Conservation (phyloP, 2,113 vertebrate genomes). For the Pithys albifrons region DNA sequence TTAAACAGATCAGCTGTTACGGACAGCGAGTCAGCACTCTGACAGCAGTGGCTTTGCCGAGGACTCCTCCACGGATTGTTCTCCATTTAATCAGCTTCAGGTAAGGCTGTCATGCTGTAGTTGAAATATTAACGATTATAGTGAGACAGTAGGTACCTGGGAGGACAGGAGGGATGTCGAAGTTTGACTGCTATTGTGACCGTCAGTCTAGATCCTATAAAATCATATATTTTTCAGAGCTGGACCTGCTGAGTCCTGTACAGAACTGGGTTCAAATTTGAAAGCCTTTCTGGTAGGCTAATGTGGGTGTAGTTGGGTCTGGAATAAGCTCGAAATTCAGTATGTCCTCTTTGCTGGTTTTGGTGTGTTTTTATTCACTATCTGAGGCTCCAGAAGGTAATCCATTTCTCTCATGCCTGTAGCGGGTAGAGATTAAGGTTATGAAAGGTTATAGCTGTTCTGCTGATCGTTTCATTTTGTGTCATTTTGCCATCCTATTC, state of each 20-base stretch:
- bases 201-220: neutral
- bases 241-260: neutral
- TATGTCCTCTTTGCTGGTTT: neutral
- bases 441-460: neutral
- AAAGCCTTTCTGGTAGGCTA: neutral
- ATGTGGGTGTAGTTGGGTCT: neutral
- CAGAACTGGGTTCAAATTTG: neutral
- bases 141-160: neutral
- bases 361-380: neutral
- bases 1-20: slow-evolving; percentile 79
- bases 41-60: slow-evolving; percentile 98
- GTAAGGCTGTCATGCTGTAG: slow-evolving; percentile 60
- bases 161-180: neutral
- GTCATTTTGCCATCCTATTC: neutral
- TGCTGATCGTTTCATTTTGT: neutral
- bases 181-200: neutral
- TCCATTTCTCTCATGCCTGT: neutral
- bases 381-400: neutral
- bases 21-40: slow-evolving; percentile 91
- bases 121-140: neutral
- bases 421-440: neutral
- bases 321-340: neutral
- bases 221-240: neutral
- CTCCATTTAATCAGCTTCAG: slow-evolving; percentile 82
- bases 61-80: slow-evolving; percentile 84